Percentiles rank a stretch among this genome's conserved stretches.
These are phyloP conservation scores for Isurus oxyrinchus DNA, from an alignment of 2,113 vertebrate genomes.

Conservation along the genomic window DNA sequence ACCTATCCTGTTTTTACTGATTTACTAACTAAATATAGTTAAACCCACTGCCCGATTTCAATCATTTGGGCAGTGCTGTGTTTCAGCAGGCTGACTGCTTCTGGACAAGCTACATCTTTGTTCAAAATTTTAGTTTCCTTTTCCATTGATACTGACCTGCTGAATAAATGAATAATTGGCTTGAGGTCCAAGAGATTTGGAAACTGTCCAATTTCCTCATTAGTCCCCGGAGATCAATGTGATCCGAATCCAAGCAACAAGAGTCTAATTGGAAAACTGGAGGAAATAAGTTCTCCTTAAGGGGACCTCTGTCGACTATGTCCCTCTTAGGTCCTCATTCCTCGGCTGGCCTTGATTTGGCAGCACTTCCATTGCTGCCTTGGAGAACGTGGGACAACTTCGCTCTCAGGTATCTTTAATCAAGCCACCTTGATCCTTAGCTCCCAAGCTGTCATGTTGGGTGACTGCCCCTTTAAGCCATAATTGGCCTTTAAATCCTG, in stretches of 20 bases:
- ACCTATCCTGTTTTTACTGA: not conserved
- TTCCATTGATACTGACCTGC: not conserved
- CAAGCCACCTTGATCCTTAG: not conserved
- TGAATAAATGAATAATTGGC: not conserved
- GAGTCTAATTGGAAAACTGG: not conserved
- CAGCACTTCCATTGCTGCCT: too few relatives aligned
- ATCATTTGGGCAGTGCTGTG: not conserved
- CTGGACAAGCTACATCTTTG: not conserved
- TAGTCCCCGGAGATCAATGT: not conserved
- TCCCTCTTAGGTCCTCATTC: not conserved
- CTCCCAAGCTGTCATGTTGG: too few relatives aligned
- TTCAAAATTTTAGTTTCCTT: not conserved
- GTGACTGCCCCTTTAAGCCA: too few relatives aligned
- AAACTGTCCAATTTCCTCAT: not conserved
- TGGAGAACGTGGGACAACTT: not conserved
- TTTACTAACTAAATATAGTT: not conserved
- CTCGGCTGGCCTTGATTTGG: not conserved
- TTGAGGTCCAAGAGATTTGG: not conserved
- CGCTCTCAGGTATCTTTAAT: too few relatives aligned
- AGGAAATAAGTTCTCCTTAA: not conserved
- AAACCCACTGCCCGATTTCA: not conserved
- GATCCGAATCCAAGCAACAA: not conserved
- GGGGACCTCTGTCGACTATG: not conserved
- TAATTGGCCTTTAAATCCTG: not conserved
- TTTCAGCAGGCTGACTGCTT: not conserved